A percentile compares a stretch with the other conserved stretches of the same genome.
These are phyloP conservation scores for Symphodus melops DNA, from an alignment of 2,113 vertebrate genomes.

Conservation along the genomic window DNA sequence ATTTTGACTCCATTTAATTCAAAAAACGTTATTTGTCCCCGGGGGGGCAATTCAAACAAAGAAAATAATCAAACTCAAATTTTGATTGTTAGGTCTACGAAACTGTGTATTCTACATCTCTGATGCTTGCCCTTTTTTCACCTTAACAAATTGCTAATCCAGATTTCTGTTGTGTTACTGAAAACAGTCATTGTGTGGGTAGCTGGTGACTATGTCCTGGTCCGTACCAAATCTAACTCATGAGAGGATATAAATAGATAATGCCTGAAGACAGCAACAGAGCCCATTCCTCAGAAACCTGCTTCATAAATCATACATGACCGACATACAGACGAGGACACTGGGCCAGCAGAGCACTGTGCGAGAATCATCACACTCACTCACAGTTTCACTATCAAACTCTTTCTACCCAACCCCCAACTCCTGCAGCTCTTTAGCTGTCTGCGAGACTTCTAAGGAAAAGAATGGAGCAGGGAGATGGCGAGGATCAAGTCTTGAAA, in stretches of 20 bases:
- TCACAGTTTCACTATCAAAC: slow-evolving; percentile 51
- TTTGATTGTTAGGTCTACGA: background rate
- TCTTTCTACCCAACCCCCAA: slow-evolving; percentile 69
- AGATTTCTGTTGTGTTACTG: background rate
- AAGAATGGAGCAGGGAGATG: slow-evolving; percentile 44
- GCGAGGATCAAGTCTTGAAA: slow-evolving; percentile 65
- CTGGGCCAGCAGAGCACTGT: slow-evolving; percentile 23
- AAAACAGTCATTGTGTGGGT: background rate
- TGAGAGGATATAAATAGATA: slow-evolving; percentile 45
- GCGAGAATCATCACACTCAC: slow-evolving; percentile 52
- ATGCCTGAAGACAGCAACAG: slow-evolving; percentile 51
- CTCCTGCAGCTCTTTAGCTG: slow-evolving; percentile 64
- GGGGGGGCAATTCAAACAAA: too few species aligned
- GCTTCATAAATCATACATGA: slow-evolving; percentile 69
- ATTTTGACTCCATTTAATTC: too few species aligned
- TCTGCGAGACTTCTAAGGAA: slow-evolving; percentile 62
- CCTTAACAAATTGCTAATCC: background rate
- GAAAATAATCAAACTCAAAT: background rate
- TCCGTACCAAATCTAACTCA: background rate
- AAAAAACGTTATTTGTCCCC: too few species aligned
- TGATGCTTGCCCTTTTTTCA: background rate
- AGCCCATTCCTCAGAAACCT: slow-evolving; percentile 49
- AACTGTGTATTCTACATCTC: background rate
- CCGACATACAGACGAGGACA: slow-evolving; percentile 46
- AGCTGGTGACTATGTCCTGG: slow-evolving; percentile 11